phyloP scores from a whole-genome alignment of 2,888 invertebrate species.

The Drosophila austrosaltans region DNA sequence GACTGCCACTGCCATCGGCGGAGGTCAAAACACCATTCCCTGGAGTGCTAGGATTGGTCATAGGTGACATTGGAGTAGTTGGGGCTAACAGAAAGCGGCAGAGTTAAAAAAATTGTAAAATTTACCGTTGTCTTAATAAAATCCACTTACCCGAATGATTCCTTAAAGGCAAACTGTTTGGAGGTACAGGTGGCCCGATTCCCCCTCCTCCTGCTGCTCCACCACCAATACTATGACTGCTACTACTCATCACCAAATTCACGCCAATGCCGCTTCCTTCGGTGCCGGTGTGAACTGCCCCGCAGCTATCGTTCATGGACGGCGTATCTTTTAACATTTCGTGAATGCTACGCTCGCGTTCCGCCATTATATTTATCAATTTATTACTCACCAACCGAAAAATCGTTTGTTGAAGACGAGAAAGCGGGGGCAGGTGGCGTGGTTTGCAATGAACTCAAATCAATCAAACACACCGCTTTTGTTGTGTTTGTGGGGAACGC shows the following conservation, averaged over 20 bases:
- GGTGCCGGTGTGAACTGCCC: slow-evolving; percentile 89
- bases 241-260: slow-evolving; percentile 56
- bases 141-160: slow-evolving; percentile 86
- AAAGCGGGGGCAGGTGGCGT: background rate
- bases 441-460: background rate
- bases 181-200: slow-evolving; percentile 86
- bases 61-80: slow-evolving; percentile 84
- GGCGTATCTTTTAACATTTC: slow-evolving; percentile 94
- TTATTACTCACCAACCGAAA: slow-evolving; percentile 31
- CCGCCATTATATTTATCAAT: slow-evolving; percentile 57
- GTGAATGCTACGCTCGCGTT: slow-evolving; percentile 86
- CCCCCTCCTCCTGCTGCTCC: slow-evolving; percentile 80
- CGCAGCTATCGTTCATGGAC: slow-evolving; percentile 89
- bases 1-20: slow-evolving; percentile 72
- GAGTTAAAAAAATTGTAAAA: background rate
- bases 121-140: background rate
- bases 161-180: slow-evolving; percentile 89
- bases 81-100: slow-evolving; percentile 74
- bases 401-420: slow-evolving; percentile 38
- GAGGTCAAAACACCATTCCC: slow-evolving; percentile 61
- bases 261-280: slow-evolving; percentile 83
- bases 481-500: background rate
- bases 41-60: slow-evolving; percentile 71
- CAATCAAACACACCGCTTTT: background rate
- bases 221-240: slow-evolving; percentile 57